Evolutionary conservation across 1,140 invertebrate genomes (phyloP).

Genomic region (Octopus sinensis): DNA sequence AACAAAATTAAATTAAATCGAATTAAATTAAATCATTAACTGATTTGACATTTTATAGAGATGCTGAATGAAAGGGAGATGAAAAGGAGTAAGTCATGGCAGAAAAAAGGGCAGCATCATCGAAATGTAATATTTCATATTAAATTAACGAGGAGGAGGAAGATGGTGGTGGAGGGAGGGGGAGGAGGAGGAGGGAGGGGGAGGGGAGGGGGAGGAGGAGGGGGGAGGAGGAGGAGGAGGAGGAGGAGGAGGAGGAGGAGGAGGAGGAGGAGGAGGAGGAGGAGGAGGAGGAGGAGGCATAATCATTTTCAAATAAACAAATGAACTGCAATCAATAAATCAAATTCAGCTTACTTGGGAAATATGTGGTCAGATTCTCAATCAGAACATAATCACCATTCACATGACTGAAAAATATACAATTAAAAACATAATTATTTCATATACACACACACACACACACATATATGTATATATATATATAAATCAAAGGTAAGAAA

Average conservation of each 20-base stretch:
- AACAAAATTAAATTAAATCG: too few species aligned
- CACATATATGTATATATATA: too few species aligned
- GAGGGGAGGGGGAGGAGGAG: neutral
- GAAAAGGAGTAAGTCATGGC: too few species aligned
- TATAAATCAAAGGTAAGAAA: too few species aligned
- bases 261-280: neutral
- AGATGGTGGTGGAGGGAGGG: neutral
- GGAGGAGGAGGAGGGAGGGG: too few species aligned
- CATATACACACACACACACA: too few species aligned
- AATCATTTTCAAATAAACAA: constrained; percentile 1
- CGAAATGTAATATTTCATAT: too few species aligned
- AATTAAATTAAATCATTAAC: too few species aligned
- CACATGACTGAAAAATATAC: constrained; percentile 41
- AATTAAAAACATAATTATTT: neutral
- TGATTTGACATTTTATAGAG: too few species aligned
- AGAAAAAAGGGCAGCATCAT: too few species aligned
- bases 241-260: neutral
- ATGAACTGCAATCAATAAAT: neutral
- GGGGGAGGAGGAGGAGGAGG: neutral
- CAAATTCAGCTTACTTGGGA: constrained; percentile 45
- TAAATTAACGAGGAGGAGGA: neutral
- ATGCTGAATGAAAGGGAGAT: too few species aligned
- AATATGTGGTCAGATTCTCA: constrained; percentile 49
- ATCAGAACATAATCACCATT: constrained; percentile 49
- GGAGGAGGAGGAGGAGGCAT: neutral